Evolutionary conservation across 2,888 invertebrate species (phyloP).

Genomic region (Hedya salicella): DNA sequence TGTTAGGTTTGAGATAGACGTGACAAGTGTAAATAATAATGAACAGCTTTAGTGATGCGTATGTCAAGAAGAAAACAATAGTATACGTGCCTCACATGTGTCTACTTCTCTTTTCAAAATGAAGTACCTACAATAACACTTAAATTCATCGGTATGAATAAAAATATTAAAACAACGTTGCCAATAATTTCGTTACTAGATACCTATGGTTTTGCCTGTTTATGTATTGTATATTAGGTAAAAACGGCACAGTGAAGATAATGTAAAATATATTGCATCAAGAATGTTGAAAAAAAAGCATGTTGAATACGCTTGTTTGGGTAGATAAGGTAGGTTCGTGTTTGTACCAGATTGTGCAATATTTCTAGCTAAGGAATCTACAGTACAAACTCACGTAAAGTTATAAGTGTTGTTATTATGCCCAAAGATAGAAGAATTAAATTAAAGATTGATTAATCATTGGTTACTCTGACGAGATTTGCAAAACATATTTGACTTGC

Average conservation of each 20-base stretch:
- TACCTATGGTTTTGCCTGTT: neutral
- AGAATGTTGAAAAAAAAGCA: neutral
- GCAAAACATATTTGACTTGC: conserved; percentile 7
- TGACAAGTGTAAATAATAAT: too few relatives aligned
- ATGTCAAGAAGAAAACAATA: too few relatives aligned
- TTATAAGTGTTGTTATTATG: conserved; percentile 2
- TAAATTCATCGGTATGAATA: neutral
- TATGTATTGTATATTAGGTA: conserved; percentile 4
- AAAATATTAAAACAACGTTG: neutral
- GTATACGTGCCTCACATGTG: too few relatives aligned
- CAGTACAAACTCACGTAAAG: neutral
- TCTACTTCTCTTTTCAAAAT: neutral
- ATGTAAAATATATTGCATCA: conserved; percentile 18
- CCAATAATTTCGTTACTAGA: neutral
- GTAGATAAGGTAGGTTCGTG: conserved; percentile 5
- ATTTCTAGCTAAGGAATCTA: conserved; percentile 7
- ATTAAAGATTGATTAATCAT: neutral
- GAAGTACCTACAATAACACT: neutral
- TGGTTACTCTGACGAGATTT: conserved; percentile 7
- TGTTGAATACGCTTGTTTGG: conserved; percentile 10
- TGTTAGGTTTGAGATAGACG: too few relatives aligned
- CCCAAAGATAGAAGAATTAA: neutral
- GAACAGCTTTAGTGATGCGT: too few relatives aligned
- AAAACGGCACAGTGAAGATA: conserved; percentile 13
- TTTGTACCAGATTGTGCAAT: conserved; percentile 17